These are phyloP conservation scores for Aricia artaxerxes DNA, from an alignment of 2,888 invertebrate species.

Conservation along the genomic window DNA sequence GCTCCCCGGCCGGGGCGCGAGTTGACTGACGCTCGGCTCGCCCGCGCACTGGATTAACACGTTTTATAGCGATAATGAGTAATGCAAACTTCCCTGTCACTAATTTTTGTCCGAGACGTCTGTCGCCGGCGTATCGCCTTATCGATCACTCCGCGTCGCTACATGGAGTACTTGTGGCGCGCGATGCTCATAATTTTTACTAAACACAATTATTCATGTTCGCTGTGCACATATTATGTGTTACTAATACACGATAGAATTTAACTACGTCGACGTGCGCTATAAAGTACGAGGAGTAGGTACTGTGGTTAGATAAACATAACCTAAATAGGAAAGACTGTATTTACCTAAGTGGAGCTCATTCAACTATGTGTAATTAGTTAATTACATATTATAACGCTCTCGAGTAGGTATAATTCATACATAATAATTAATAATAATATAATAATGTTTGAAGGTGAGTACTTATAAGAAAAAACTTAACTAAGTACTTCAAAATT, in stretches of 20 bases:
- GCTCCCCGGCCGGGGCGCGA: constrained; percentile 47
- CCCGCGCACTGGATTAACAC: constrained; percentile 61
- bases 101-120: constrained; percentile 44
- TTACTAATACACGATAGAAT: not conserved
- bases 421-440: not conserved
- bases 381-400: too few species aligned
- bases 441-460: not conserved
- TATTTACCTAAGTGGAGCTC: not conserved
- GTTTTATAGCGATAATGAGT: constrained; percentile 64
- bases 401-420: not conserved
- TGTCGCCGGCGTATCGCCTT: constrained; percentile 1
- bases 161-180: not conserved
- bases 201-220: constrained; percentile 6
- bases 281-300: not conserved
- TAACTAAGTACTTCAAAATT: too few species aligned
- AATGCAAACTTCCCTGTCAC: constrained; percentile 62
- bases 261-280: constrained; percentile 1
- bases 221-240: not conserved
- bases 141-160: not conserved
- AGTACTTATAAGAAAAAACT: not conserved
- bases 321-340: not conserved
- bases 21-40: constrained; percentile 51
- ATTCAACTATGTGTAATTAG: not conserved
- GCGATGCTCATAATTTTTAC: constrained; percentile 1
- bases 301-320: not conserved